These are phyloP conservation scores for Pangasianodon gigas DNA, from an alignment of 2,113 vertebrate genomes.

Conservation along the genomic window DNA sequence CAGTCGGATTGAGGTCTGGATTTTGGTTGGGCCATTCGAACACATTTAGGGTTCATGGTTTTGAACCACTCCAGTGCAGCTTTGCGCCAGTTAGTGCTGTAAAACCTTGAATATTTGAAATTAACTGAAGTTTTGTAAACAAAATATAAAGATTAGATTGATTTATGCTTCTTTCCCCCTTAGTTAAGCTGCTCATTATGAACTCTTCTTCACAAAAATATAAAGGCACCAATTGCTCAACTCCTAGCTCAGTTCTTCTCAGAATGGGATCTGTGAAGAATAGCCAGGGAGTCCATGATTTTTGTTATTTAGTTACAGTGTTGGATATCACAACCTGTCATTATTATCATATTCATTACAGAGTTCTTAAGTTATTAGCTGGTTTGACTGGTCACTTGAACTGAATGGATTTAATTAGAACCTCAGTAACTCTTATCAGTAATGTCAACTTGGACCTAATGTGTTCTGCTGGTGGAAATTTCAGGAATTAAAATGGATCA, in stretches of 20 bases:
- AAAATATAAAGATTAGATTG: background rate
- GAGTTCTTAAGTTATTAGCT: background rate
- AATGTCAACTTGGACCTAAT: background rate
- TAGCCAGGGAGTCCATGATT: background rate
- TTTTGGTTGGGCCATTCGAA: background rate
- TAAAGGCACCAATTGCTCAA: no score
- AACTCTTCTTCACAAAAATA: background rate
- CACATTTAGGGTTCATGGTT: background rate
- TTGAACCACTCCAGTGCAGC: background rate
- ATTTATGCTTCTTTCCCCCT: background rate
- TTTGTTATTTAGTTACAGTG: background rate
- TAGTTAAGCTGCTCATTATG: background rate
- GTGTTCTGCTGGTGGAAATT: no score
- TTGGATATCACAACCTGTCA: background rate
- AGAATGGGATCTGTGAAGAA: background rate
- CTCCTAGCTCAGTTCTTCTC: background rate
- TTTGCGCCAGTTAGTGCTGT: background rate
- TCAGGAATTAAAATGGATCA: background rate
- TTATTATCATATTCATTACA: background rate
- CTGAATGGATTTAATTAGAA: background rate
- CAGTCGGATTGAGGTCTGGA: background rate
- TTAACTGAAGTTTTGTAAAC: background rate
- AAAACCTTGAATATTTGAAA: background rate
- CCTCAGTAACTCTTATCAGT: background rate
- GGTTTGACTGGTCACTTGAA: background rate